These are phyloP conservation scores for Acropora yongei DNA, from an alignment of 64 coral and sea anemone genomes.

Conservation along the genomic window DNA sequence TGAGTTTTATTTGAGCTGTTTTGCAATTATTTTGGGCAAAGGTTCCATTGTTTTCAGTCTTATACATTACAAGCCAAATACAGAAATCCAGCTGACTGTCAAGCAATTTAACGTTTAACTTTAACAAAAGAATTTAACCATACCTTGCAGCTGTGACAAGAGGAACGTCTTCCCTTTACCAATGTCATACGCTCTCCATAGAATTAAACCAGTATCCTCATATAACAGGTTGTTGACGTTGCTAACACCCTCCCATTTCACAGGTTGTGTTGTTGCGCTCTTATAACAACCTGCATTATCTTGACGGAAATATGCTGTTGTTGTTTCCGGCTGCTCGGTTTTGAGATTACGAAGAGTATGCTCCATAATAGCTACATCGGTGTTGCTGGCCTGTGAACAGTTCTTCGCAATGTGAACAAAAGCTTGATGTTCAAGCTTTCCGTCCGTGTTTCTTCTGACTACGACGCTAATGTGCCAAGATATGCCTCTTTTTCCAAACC, in stretches of 20 bases:
- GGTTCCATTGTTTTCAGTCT: neutral
- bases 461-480: conserved; percentile 58
- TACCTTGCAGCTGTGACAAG: conserved; percentile 36
- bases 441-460: neutral
- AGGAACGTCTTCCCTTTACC: conserved; percentile 56
- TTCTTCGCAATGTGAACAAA: too few relatives aligned
- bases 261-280: neutral
- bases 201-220: conserved; percentile 17
- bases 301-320: neutral
- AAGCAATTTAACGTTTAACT: neutral
- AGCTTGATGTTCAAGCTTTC: too few relatives aligned
- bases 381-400: neutral
- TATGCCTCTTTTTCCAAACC: conserved; percentile 41
- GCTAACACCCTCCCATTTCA: conserved; percentile 48
- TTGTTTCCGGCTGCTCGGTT: neutral
- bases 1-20: neutral
- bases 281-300: neutral
- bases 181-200: conserved; percentile 69
- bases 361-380: neutral
- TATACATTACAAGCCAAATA: neutral
- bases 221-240: conserved; percentile 41
- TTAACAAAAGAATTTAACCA: neutral
- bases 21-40: neutral
- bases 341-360: neutral
- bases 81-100: too few relatives aligned